Base-by-base conservation (phyloP, 1,140 invertebrate species). In the Atta colombica region DNA sequence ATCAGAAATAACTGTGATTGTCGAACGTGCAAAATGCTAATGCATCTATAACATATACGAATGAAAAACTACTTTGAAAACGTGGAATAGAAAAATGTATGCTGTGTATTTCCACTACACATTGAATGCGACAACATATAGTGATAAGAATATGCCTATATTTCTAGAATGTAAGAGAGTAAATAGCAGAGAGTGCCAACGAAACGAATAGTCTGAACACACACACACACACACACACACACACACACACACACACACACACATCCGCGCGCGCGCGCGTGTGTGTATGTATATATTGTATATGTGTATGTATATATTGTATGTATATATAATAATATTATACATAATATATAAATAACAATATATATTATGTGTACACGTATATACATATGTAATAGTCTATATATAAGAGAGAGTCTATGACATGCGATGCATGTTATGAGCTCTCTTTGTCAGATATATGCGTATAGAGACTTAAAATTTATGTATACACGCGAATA, bases 1-100 rank as follows among this genome's bases (percentile, higher is more conserved):
- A 63, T 77, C n/a, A 77, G 10, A 21, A 63, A 85, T 85, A 49
- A 63, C 81, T 85, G 71, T 85, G 81, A 85, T 85, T 45, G 39
- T 28, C 58, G 14, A 85, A 63, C 12, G 18, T 18, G 16, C 28
- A 77, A 77, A 84, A 65, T 39, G 39, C 6, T 66, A 49, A 28
- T 66, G n/a, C 25, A 65, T 12, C n/a, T 66, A 77, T 63, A 6
- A 49, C 6, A 0, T 21, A 80, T 35, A 80, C 6, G 18, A 53
- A 7, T 14, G 14, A 78, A 51, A 3, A 66, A 53, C 51, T 78
- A 21, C 25, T 16, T 35, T 68, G 61, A 25, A 78, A 78, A 66
- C 18, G 35, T 31, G n/a, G 45, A 10, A 31, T 65, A 65, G n/a
- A 78, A 78, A n/a, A 65, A 66, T 51, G 14, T 66, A 78, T 65